phyloP scores from a whole-genome alignment of 2,888 invertebrate species.

The Ditylenchus weischeri region DNA sequence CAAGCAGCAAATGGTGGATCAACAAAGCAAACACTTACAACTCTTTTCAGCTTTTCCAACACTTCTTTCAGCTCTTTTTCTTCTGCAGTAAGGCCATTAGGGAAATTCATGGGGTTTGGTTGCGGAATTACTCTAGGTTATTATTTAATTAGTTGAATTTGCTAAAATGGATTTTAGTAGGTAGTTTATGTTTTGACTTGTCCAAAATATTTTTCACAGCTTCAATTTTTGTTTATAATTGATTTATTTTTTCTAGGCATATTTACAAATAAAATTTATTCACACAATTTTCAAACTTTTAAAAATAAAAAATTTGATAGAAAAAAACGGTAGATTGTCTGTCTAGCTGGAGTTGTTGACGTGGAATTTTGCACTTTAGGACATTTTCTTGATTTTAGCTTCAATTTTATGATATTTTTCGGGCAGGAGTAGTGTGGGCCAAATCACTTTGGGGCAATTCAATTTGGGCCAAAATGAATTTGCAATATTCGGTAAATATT shows the following conservation, averaged over 20 bases:
- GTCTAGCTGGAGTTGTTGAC: too few species aligned
- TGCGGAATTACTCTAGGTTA: not conserved
- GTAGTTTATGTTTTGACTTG: not conserved
- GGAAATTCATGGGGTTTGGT: slow-evolving; percentile 33
- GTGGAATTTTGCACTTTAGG: too few species aligned
- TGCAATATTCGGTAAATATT: too few species aligned
- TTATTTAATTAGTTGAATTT: too few species aligned
- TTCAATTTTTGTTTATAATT: too few species aligned
- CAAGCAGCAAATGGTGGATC: not conserved
- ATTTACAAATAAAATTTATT: slow-evolving; percentile 3
- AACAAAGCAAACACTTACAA: slow-evolving; percentile 28
- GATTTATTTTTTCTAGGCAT: slow-evolving; percentile 4
- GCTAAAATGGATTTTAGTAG: too few species aligned
- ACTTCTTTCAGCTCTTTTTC: slow-evolving; percentile 39
- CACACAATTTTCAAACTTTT: slow-evolving; percentile 1
- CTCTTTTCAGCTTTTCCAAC: slow-evolving; percentile 35
- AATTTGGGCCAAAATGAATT: too few species aligned
- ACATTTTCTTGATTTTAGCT: too few species aligned
- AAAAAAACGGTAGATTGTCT: too few species aligned
- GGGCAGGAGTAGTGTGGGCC: too few species aligned
- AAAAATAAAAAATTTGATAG: not conserved
- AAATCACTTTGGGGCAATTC: too few species aligned
- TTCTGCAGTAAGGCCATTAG: slow-evolving; percentile 36
- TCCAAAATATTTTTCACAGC: slow-evolving; percentile 13
- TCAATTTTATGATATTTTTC: too few species aligned